Evolutionary conservation across 2,797 vertebrate genomes (phyloP), one percentile per base, ranked within the genome.

Genomic region (Sebastes alutus): DNA sequence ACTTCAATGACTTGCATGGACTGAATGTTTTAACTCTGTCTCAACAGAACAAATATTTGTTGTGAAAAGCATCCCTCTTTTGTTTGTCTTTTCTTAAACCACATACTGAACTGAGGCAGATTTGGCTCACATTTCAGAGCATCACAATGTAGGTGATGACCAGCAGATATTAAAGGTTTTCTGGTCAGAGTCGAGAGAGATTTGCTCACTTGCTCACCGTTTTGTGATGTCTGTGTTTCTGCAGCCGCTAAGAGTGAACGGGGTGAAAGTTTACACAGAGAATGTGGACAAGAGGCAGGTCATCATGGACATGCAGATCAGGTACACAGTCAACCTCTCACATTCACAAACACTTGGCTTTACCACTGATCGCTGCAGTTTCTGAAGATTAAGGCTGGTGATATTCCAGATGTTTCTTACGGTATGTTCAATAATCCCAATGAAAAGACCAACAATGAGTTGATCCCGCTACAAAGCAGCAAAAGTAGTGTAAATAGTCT

Each of bases 241-340:
- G 35, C 90, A 99, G 98, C 97, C 98, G 14, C 94, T 99, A 66
- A 95, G 98, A 85, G 96, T 99, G 73, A 98, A 99, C 78, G 98
- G 98, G 81, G 97, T 99, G 8, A 99, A 99, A 83, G 98, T 98
- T 20, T 99, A 99, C 89, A 98, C 97, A 6, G 98, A 99, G 95
- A 99, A 99, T 18, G 97, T 99, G 90, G 98, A 99, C 94, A 99
- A 98, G 94, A 95, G 98, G 71, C 98, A 99, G 90, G 96, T 99
- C 71, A 98, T 99, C 93, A 95, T 99, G 96, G 98, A 99, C 93
- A 95, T 99, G 89, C 97, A 99, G 89, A 97, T 99, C 93, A 99
- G 98, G 98, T 99, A 80, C 23, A 16, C 46, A n/a, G 0, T 10
- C 29, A 60, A n/a, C 1, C 4, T 20, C 20, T 46, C 22, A 42